Evolutionary conservation across 2,113 vertebrate species (phyloP).

Genomic region (Lampris megalopsis): DNA sequence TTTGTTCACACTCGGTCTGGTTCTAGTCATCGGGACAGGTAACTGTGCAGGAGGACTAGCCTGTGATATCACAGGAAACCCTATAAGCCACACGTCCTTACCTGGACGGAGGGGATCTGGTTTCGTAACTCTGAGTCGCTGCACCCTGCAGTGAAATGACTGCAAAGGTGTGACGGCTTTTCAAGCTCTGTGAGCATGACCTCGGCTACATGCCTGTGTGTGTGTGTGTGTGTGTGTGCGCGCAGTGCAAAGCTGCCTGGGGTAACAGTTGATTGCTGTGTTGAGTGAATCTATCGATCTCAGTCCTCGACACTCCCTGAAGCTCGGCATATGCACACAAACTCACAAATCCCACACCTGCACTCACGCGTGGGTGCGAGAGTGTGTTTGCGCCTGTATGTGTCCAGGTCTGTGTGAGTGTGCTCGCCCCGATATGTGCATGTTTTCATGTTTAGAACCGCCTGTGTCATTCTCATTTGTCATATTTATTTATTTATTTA

Average conservation of each 20-base stretch:
- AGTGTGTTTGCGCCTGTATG: constrained; percentile 12
- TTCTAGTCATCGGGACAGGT: too few relatives aligned
- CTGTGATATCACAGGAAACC: too few relatives aligned
- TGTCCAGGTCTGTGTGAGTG: not conserved
- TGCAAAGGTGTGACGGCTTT: constrained; percentile 29
- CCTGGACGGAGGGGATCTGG: too few relatives aligned
- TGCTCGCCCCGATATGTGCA: not conserved
- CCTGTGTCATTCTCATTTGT: too few relatives aligned
- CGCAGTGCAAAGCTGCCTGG: not conserved
- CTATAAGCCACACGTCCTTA: too few relatives aligned
- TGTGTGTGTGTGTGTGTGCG: constrained; percentile 3
- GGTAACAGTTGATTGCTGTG: constrained; percentile 34
- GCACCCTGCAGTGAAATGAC: constrained; percentile 53
- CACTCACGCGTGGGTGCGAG: constrained; percentile 19
- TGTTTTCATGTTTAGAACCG: too few relatives aligned
- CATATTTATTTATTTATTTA: too few relatives aligned
- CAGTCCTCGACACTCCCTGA: too few relatives aligned
- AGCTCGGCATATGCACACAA: not conserved
- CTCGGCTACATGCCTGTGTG: not conserved
- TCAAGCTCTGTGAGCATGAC: constrained; percentile 40
- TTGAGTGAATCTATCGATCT: not conserved
- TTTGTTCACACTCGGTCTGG: too few relatives aligned
- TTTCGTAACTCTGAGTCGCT: constrained; percentile 45
- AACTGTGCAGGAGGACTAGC: too few relatives aligned
- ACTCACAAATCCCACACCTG: constrained; percentile 29